A percentile compares a stretch with the other conserved stretches of the same genome.
These are phyloP conservation scores for Chymomyza fuscimana DNA, from an alignment of 2,888 invertebrate genomes.

Conservation along the genomic window DNA sequence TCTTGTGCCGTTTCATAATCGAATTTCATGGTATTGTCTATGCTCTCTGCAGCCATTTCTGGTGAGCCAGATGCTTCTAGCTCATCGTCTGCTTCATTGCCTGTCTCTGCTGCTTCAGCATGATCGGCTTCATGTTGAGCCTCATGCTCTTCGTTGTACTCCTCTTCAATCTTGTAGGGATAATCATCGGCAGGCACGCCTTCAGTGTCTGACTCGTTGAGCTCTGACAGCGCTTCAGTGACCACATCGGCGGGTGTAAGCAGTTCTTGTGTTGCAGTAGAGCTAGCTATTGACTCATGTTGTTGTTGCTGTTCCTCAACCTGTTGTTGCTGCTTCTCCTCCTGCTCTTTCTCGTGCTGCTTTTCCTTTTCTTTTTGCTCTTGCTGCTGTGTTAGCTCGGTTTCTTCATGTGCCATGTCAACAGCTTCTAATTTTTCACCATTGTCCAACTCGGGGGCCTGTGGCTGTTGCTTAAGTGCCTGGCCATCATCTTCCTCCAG, in stretches of 20 bases:
- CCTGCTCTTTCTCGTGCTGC: conserved; percentile 12
- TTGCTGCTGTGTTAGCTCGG: conserved; percentile 54
- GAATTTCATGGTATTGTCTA: conserved; percentile 75
- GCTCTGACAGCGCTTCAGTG: conserved; percentile 43
- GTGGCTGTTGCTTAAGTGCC: conserved; percentile 37
- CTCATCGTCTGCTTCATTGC: conserved; percentile 31
- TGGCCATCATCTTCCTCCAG: conserved; percentile 74
- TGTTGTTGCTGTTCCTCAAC: conserved; percentile 3
- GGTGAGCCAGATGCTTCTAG: conserved; percentile 55
- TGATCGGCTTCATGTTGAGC: conserved; percentile 38
- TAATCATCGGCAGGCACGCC: conserved; percentile 69
- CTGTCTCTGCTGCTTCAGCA: neutral
- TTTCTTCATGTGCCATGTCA: conserved; percentile 59
- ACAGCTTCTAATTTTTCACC: conserved; percentile 49
- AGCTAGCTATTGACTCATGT: conserved; percentile 19
- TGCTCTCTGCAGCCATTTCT: conserved; percentile 41
- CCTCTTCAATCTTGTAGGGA: conserved; percentile 77
- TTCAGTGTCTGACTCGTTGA: conserved; percentile 46
- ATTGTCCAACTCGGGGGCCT: conserved; percentile 40
- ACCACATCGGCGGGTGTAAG: conserved; percentile 57
- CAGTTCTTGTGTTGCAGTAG: conserved; percentile 56
- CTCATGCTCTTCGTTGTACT: conserved; percentile 65
- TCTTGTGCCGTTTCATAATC: conserved; percentile 68
- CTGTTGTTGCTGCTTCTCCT: conserved; percentile 12
- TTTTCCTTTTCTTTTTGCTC: conserved; percentile 15